Evolutionary conservation across 2,113 vertebrate species (phyloP).

Genomic region (Odocoileus virginianus): DNA sequence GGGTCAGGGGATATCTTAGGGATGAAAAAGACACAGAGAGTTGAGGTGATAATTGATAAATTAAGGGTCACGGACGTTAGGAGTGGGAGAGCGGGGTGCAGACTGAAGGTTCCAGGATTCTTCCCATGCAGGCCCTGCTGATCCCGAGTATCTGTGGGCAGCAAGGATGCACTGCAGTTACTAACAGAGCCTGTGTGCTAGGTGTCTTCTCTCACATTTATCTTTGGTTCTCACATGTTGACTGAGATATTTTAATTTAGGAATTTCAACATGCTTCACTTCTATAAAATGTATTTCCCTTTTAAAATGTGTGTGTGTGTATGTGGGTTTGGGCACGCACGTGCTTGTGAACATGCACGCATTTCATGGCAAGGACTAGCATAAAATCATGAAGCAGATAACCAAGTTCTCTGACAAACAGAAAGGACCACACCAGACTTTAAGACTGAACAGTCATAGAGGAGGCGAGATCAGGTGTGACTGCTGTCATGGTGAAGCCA

Average conservation of each 20-base stretch:
- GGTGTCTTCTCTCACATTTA: neutral
- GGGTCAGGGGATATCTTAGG: neutral
- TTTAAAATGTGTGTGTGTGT: neutral
- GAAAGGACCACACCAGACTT: neutral
- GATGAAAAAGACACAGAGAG: neutral
- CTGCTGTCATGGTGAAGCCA: neutral
- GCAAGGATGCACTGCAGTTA: neutral
- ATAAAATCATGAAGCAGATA: neutral
- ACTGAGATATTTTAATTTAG: neutral
- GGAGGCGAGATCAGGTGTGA: neutral
- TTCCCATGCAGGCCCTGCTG: neutral
- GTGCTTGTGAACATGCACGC: neutral
- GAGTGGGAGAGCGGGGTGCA: neutral
- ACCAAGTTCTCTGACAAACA: neutral
- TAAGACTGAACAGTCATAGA: neutral
- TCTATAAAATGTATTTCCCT: neutral
- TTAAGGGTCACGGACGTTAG: neutral
- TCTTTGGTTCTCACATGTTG: neutral
- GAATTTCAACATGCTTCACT: neutral
- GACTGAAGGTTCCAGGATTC: neutral
- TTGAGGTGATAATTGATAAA: too few relatives aligned
- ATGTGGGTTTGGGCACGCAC: fast-evolving
- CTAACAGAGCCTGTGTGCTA: neutral
- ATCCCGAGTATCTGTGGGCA: neutral
- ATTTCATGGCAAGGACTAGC: neutral